Conservation (phyloP, 2,888 invertebrate species). For the Orgyia antiqua region DNA sequence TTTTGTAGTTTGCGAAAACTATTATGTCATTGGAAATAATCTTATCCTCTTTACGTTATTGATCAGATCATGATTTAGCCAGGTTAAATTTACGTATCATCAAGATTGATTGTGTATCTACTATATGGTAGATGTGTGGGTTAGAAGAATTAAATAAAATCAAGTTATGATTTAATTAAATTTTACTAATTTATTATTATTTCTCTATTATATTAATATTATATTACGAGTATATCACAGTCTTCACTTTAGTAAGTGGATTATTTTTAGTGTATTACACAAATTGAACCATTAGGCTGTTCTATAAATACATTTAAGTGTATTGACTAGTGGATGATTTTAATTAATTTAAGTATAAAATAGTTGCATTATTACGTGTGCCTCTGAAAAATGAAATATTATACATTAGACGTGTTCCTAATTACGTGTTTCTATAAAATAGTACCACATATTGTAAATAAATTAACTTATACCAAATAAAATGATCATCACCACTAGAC, state of each 20-base stretch:
- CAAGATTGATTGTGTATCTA: too few relatives aligned
- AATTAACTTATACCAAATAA: too few relatives aligned
- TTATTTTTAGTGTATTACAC: conserved; percentile 44
- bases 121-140: too few relatives aligned
- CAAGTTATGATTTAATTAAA: conserved; percentile 34
- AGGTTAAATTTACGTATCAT: too few relatives aligned
- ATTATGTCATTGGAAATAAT: too few relatives aligned
- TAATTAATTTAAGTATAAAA: conserved; percentile 14
- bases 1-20: too few relatives aligned
- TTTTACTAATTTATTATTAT: conserved; percentile 62
- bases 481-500: too few relatives aligned
- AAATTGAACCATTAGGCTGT: conserved; percentile 35
- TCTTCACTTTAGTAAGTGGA: conserved; percentile 74
- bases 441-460: too few relatives aligned
- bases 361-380: background rate
- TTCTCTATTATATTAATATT: conserved; percentile 49
- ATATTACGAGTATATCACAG: conserved; percentile 74
- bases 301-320: background rate
- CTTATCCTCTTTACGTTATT: too few relatives aligned
- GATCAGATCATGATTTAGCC: too few relatives aligned
- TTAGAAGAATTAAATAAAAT: conserved; percentile 25
- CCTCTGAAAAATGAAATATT: conserved; percentile 16
- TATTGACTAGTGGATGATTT: conserved; percentile 18
- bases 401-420: conserved; percentile 14
- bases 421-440: conserved; percentile 17